Evolutionary conservation across 2,113 vertebrate genomes (phyloP).

Genomic region (Coregonus clupeaformis): DNA sequence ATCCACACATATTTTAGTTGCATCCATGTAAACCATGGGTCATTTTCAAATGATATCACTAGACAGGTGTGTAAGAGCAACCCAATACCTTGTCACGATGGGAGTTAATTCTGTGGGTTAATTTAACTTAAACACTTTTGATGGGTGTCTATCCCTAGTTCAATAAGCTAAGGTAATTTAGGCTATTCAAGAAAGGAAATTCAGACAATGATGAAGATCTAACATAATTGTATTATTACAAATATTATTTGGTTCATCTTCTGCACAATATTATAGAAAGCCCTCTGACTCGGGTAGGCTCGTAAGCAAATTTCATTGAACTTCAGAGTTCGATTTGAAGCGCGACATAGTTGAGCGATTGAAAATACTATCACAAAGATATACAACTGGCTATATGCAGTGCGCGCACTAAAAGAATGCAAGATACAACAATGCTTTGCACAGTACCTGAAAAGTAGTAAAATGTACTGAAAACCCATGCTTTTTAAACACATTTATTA

Average conservation of each 20-base stretch:
- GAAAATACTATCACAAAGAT: background rate
- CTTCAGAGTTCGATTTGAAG: slow-evolving; percentile 8
- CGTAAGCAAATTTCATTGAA: slow-evolving; percentile 9
- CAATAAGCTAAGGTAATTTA: background rate
- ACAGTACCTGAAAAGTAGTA: background rate
- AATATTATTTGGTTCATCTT: background rate
- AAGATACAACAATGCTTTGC: background rate
- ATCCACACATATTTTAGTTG: too few relatives aligned
- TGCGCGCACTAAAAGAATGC: background rate
- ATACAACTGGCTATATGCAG: background rate
- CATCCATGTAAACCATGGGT: too few relatives aligned
- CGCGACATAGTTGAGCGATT: background rate
- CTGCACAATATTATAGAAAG: background rate
- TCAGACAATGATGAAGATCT: background rate
- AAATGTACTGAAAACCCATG: background rate
- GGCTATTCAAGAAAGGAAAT: background rate
- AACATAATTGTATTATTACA: background rate
- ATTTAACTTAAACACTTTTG: too few relatives aligned
- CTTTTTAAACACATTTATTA: too few relatives aligned
- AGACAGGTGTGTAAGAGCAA: too few relatives aligned
- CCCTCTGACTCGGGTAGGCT: background rate
- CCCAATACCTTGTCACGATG: too few relatives aligned
- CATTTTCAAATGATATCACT: too few relatives aligned
- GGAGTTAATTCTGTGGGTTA: too few relatives aligned
- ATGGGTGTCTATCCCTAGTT: too few relatives aligned